Base-by-base conservation (phyloP, 1,140 invertebrate species). In the Panagrolaimus sp. region DNA sequence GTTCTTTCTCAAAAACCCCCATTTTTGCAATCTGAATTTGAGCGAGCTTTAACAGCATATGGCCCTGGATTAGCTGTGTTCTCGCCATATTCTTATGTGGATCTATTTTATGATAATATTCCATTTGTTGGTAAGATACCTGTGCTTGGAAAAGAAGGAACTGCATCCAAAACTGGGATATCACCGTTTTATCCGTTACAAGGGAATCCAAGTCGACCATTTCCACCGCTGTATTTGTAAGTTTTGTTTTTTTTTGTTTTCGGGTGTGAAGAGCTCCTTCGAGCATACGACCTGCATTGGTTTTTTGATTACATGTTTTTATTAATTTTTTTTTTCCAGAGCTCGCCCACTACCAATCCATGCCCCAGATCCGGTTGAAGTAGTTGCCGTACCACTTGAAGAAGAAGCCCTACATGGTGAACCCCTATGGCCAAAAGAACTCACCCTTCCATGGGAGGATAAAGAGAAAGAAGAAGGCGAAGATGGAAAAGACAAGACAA, bases 101-200 rank as follows among this genome's bases (percentile, higher is more conserved):
- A 75, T 64, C 27, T 74, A 42, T 70, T 69, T 31, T 75, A 75
- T 47, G 69, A 75, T 46, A 75, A 75, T 45, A 62, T 75, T 45
- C 74, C 74, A 23, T 75, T 75, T 48, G 71, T 73, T 9, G 74
- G 74, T 14, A 75, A 75, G 46, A 70, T 75, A 44, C 74, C 74
- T 13, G 61, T 75, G 5, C 45, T 73, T 9, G 74, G 74, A 62
- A 75, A 75, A 43, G 74, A 75, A 14, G 74, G 74, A 51, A 75
- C 74, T 9, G 46, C 47, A 1, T 73, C 71, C 0, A 23, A 57
- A 45, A 51, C 68, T 1, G 71, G 72, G 43, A 75, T 73, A 0
- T 70, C 68, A 13, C 74, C 74, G 13, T 73, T 75, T 61, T 75
- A 75, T 61, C 72, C 72, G 0, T 46, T 68, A 8, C 31, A 48